A percentile compares a stretch with the other conserved stretches of the same genome.
Conservation (phyloP, 2,113 vertebrate species). For the Scatophagus argus region DNA sequence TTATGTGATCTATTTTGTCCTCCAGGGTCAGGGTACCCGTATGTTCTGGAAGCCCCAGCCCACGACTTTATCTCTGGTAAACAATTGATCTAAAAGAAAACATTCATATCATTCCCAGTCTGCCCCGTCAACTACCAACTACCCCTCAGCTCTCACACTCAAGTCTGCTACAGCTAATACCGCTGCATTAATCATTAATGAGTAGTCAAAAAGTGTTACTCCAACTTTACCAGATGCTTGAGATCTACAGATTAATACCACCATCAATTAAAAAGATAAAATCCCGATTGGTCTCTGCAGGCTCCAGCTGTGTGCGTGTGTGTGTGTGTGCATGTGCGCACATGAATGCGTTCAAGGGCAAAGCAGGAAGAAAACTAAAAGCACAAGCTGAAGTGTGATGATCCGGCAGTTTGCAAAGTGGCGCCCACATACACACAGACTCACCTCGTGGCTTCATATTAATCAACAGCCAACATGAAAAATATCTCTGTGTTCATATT, state of each 20-base stretch:
- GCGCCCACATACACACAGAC: background rate
- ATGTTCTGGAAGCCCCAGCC: slow-evolving; percentile 79
- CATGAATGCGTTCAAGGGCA: slow-evolving; percentile 4
- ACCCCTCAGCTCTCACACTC: background rate
- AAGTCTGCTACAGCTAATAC: slow-evolving; percentile 31
- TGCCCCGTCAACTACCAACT: slow-evolving; percentile 41
- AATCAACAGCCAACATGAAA: slow-evolving; percentile 57
- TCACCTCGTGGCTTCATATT: slow-evolving; percentile 52
- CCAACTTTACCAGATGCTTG: slow-evolving; percentile 13
- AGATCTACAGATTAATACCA: slow-evolving; percentile 54
- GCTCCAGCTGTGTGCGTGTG: slow-evolving; percentile 1
- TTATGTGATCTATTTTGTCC: slow-evolving; percentile 79
- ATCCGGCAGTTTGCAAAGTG: slow-evolving; percentile 9
- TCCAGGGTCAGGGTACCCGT: slow-evolving; percentile 84
- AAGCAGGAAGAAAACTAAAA: background rate
- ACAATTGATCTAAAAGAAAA: slow-evolving; percentile 46
- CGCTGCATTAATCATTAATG: slow-evolving; percentile 63
- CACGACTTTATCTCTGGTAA: slow-evolving; percentile 84
- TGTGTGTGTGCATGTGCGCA: slow-evolving; percentile 8
- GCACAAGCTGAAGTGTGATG: background rate
- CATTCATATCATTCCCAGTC: slow-evolving; percentile 10
- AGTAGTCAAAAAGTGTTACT: slow-evolving; percentile 37
- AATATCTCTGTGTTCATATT: slow-evolving; percentile 28
- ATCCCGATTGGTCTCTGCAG: slow-evolving; percentile 12
- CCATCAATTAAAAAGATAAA: slow-evolving; percentile 50